Evolutionary conservation across 2,113 vertebrate genomes (phyloP).

Genomic region (Calidris pugnax): DNA sequence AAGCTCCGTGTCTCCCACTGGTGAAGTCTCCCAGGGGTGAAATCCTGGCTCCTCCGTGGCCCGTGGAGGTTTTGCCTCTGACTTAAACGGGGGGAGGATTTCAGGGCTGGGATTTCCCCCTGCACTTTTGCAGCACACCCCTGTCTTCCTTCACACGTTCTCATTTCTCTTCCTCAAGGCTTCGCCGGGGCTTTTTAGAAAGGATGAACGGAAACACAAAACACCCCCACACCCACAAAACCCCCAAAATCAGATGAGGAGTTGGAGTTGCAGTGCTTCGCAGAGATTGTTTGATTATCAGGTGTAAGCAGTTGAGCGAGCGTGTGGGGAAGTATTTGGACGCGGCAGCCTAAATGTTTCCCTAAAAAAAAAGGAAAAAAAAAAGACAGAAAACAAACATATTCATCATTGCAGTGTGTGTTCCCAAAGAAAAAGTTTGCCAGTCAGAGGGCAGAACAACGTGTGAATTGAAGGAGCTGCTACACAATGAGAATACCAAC

Average conservation of each 20-base stretch:
- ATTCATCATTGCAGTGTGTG: neutral
- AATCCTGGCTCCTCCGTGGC: neutral
- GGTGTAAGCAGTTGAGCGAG: neutral
- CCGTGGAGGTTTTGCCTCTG: neutral
- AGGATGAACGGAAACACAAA: neutral
- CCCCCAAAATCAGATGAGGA: neutral
- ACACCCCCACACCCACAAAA: neutral
- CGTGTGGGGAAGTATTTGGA: neutral
- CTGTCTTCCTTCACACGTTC: neutral
- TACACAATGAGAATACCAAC: conserved; percentile 29
- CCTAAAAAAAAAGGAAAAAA: neutral
- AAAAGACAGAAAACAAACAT: neutral
- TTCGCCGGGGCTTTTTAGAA: neutral
- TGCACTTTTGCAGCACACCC: neutral
- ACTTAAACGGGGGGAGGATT: neutral
- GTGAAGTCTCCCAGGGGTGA: neutral
- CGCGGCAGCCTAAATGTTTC: neutral
- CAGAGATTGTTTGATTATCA: neutral
- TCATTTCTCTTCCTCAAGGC: neutral
- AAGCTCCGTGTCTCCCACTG: neutral
- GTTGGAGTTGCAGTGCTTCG: neutral
- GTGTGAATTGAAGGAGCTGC: conserved; percentile 2
- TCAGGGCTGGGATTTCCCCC: neutral
- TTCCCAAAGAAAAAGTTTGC: conserved; percentile 46
- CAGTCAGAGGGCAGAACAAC: neutral